Base-by-base conservation (phyloP, 92 coral and sea anemone species). In the Parazoanthus atlanticus region DNA sequence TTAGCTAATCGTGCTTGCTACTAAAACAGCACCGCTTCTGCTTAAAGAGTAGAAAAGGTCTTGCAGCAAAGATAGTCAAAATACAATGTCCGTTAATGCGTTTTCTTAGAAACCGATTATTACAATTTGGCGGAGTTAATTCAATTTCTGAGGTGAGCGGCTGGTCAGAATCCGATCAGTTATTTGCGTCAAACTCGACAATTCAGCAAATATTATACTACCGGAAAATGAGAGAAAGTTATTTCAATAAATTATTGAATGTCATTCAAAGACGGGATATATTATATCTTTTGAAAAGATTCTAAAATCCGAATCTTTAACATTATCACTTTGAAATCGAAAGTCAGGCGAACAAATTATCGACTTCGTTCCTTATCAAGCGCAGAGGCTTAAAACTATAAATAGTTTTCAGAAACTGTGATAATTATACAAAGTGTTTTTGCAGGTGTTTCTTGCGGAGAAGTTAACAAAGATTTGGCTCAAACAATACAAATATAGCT, bases 211-310 rank as follows among this genome's bases (percentile, higher is more conserved):
- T 52, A 43, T 43, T 46, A 47, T 43, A 66, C 36, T 10, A 38
- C 32, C 86, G 61, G 82, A 15, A 43, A n/a, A 26, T 21, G 33
- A 49, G 30, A 17, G 10, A 16, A 80, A 29, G 28, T 52, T 49
- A 52, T 54, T 80, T 80, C 46, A 36, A 30, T 17, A 54, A 56
- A 80, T 80, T 43, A 43, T 46, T 56, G 54, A 7, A 80, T 17
- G 69, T 80, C 70, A 54, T 56, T 54, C 84, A 80, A 54, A 29
- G 72, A 56, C 23, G n/a, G 84, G 23, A 78, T 54, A 80, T 36
- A 52, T 40, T 13, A 29, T 30, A 33, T 26, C 58, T 29, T 31
- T 7, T 46, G 47, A 29, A 78, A 43, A 43, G 7, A 78, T 32
- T 6, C 49, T 52, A 21, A 31, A 25, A 31, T 80, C 6, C 23